Conservation (phyloP, 1,140 invertebrate genomes). For the Zaprionus taronus region DNA sequence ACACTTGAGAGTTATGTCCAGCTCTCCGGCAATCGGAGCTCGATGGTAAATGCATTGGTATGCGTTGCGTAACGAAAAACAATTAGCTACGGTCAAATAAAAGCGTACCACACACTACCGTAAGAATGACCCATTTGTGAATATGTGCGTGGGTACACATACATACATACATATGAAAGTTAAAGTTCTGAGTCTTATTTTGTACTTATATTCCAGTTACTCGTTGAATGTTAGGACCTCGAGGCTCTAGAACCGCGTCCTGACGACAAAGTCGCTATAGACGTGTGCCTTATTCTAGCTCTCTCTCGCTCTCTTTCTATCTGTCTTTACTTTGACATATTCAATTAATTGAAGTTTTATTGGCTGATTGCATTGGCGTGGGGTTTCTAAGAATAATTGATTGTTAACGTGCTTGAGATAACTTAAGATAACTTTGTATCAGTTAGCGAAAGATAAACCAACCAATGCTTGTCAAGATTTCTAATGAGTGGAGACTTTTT, state of each 20-base stretch:
- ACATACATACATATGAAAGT: constrained; percentile 11
- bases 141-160: not conserved
- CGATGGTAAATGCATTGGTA: constrained; percentile 75
- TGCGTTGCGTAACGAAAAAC: constrained; percentile 80
- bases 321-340: constrained; percentile 46
- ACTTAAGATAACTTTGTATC: too few relatives aligned
- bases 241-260: constrained; percentile 45
- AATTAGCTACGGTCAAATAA: constrained; percentile 81
- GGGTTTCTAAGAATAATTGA: not conserved
- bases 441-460: too few relatives aligned
- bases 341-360: constrained; percentile 79
- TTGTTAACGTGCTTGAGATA: not conserved
- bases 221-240: constrained; percentile 49
- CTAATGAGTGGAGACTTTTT: too few relatives aligned
- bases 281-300: constrained; percentile 38
- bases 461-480: too few relatives aligned
- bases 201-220: constrained; percentile 55
- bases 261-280: constrained; percentile 32
- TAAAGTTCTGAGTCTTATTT: constrained; percentile 62
- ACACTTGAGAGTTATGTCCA: constrained; percentile 77
- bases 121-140: constrained; percentile 18
- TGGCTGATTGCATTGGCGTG: constrained; percentile 46
- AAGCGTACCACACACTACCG: constrained; percentile 44
- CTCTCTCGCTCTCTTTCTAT: constrained; percentile 28
- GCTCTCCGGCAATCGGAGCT: constrained; percentile 21